Evolutionary conservation across 2,888 invertebrate species (phyloP).

Genomic region (Scaptomyza cyrtandrae): DNA sequence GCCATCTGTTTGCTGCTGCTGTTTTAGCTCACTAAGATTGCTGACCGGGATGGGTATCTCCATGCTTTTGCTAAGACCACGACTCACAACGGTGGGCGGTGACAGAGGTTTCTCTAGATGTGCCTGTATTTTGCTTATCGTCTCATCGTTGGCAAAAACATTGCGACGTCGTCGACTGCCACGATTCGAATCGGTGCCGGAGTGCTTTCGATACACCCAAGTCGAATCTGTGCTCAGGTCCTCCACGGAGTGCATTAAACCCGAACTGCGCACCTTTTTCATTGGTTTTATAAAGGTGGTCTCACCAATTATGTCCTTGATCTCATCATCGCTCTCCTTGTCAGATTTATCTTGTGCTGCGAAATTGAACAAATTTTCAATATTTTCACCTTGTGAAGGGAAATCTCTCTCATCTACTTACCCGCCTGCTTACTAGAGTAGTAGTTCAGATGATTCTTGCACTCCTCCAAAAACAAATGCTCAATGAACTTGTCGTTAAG

Average conservation of each 20-base stretch:
- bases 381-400: not conserved
- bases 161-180: conserved; percentile 83
- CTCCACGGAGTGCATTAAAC: conserved; percentile 90
- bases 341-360: conserved; percentile 73
- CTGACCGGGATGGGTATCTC: conserved; percentile 85
- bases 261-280: conserved; percentile 89
- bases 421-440: conserved; percentile 79
- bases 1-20: conserved; percentile 53
- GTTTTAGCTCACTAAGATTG: conserved; percentile 80
- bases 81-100: conserved; percentile 81
- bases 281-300: conserved; percentile 86
- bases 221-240: conserved; percentile 91
- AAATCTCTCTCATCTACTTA: conserved; percentile 13
- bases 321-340: conserved; percentile 85
- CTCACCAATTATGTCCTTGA: conserved; percentile 86
- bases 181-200: conserved; percentile 83
- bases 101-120: conserved; percentile 82
- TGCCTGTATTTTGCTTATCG: conserved; percentile 83
- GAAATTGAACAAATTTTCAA: not conserved
- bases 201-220: conserved; percentile 88
- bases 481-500: conserved; percentile 84
- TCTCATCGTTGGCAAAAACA: conserved; percentile 83
- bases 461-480: conserved; percentile 84
- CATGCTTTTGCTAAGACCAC: conserved; percentile 85
- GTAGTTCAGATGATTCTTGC: conserved; percentile 84